These are phyloP conservation scores for Listronotus bonariensis DNA, from an alignment of 1,140 invertebrate genomes.

Conservation along the genomic window DNA sequence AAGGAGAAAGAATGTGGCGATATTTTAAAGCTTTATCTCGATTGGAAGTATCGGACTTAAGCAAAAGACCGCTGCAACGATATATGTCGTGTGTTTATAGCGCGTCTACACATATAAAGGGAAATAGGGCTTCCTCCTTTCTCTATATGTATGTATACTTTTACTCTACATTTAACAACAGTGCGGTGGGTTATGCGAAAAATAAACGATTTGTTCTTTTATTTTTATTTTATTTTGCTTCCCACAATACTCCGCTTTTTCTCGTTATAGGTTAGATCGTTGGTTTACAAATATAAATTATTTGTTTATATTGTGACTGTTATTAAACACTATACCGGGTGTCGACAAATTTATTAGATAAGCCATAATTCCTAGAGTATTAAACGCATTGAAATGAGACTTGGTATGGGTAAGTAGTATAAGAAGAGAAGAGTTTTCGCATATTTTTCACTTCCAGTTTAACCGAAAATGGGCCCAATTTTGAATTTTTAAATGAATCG, in stretches of 20 bases:
- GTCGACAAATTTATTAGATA: no score
- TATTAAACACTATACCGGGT: no score
- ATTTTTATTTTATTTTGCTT: constrained; percentile 11
- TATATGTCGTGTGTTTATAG: constrained; percentile 40
- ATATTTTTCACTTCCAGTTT: no score
- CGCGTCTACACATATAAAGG: constrained; percentile 36
- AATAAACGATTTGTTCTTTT: background rate
- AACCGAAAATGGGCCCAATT: no score
- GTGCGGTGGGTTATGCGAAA: constrained; percentile 27
- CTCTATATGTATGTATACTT: constrained; percentile 31
- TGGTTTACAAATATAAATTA: no score
- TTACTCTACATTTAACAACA: constrained; percentile 40
- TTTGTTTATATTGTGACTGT: no score
- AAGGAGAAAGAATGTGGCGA: constrained; percentile 42
- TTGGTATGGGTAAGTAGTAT: no score
- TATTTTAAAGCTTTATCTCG: constrained; percentile 45
- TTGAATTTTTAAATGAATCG: no score
- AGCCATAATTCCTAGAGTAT: no score
- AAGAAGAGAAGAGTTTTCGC: no score
- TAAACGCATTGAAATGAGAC: no score
- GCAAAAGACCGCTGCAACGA: constrained; percentile 36
- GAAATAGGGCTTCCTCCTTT: constrained; percentile 26
- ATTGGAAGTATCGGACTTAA: constrained; percentile 43
- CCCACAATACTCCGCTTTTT: constrained; percentile 6
- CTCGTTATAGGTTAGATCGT: no score